Percentiles rank a stretch among this genome's conserved stretches.
Conservation (phyloP, 2,113 vertebrate species). For the Pongo abelii region DNA sequence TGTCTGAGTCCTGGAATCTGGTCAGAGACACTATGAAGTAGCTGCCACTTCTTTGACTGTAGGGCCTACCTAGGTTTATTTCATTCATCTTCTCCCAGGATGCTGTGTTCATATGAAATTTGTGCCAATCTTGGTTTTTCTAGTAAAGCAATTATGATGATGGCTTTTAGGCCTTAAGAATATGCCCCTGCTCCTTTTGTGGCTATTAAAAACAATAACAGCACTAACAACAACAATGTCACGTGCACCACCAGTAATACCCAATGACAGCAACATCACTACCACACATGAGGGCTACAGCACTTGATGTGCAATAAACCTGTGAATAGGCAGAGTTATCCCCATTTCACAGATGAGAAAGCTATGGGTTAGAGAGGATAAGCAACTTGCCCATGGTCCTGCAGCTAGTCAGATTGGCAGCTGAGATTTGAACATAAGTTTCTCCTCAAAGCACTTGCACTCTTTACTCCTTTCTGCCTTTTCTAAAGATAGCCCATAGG, state of each 20-base stretch:
- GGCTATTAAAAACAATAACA: neutral
- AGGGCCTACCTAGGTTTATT: neutral
- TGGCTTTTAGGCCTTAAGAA: constrained; percentile 9
- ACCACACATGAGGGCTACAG: neutral
- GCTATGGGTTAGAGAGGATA: neutral
- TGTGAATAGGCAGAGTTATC: neutral
- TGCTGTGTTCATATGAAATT: neutral
- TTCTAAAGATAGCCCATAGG: neutral
- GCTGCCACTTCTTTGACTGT: neutral
- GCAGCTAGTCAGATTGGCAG: neutral
- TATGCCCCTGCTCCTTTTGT: neutral
- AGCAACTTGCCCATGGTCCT: neutral
- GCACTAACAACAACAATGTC: neutral
- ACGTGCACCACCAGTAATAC: neutral
- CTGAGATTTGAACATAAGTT: neutral
- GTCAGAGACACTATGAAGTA: neutral
- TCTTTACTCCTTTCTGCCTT: neutral
- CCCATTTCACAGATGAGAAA: neutral
- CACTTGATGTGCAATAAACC: neutral
- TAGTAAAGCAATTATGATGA: constrained; percentile 5
- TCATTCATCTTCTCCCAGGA: neutral
- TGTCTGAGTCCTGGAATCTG: neutral
- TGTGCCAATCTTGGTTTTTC: neutral
- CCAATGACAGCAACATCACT: neutral
- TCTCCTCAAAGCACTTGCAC: neutral